Percentiles rank a stretch among this genome's conserved stretches.
Evolutionary conservation across 2,113 vertebrate genomes (phyloP).

Genomic region (Cepphus grylle): DNA sequence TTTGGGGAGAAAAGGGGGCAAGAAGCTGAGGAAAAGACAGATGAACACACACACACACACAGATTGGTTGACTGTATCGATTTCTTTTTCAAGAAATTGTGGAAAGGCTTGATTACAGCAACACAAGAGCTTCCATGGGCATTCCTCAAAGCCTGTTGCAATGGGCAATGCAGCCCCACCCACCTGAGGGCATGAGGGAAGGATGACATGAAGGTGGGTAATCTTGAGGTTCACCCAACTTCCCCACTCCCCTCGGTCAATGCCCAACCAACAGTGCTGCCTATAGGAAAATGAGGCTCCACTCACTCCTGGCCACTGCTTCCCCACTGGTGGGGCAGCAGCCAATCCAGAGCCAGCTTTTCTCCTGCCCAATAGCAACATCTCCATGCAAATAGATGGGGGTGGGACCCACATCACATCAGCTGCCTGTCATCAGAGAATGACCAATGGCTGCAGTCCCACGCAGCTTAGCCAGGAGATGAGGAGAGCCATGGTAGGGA

Average conservation of each 20-base stretch:
- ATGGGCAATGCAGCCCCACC: neutral
- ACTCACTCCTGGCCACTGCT: neutral
- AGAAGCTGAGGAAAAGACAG: neutral
- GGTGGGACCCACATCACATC: neutral
- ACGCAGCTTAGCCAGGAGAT: accelerated
- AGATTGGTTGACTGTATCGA: accelerated
- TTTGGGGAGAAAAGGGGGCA: neutral
- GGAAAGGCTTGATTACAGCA: neutral
- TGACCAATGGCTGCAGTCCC: too few relatives aligned
- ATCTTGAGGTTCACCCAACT: neutral
- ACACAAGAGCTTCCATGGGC: neutral
- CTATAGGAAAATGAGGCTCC: accelerated
- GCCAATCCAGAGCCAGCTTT: neutral
- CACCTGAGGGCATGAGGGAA: neutral
- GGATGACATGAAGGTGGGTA: neutral
- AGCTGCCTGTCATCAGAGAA: neutral
- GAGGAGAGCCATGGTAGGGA: accelerated
- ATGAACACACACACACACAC: neutral
- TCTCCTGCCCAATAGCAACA: neutral
- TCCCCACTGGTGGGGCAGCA: neutral
- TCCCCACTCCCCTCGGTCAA: accelerated
- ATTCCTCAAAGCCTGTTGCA: neutral
- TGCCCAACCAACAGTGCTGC: neutral
- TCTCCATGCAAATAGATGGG: neutral
- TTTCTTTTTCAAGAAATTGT: neutral